Evolutionary conservation across 1,140 invertebrate genomes (phyloP).

Genomic region (Heterodera schachtii): DNA sequence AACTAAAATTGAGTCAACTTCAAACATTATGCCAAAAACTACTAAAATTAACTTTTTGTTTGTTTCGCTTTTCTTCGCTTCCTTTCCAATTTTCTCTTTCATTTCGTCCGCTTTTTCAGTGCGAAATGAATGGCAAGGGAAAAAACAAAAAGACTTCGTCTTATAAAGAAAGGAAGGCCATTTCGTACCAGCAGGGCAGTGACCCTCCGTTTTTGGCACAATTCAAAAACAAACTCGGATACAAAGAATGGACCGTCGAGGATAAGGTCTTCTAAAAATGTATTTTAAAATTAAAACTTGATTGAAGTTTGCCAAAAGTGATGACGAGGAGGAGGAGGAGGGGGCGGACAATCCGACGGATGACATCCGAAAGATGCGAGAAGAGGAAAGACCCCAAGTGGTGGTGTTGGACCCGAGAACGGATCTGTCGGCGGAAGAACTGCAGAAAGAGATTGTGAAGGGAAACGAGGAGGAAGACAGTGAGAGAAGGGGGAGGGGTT

Average conservation of each 20-base stretch:
- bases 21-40: no score
- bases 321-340: slow-evolving; percentile 44
- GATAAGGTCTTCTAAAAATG: no score
- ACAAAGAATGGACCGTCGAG: slow-evolving; percentile 50
- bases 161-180: slow-evolving; percentile 53
- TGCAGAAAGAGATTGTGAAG: slow-evolving; percentile 53
- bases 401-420: slow-evolving; percentile 51
- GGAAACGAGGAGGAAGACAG: slow-evolving; percentile 54
- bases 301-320: slow-evolving; percentile 51
- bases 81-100: no score
- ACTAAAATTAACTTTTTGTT: no score
- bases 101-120: background rate
- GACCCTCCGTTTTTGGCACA: slow-evolving; percentile 53
- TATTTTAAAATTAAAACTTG: no score
- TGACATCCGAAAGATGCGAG: slow-evolving; percentile 51
- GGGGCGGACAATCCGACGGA: slow-evolving; percentile 43
- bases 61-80: no score
- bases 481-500: background rate
- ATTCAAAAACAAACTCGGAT: slow-evolving; percentile 54
- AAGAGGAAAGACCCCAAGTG: slow-evolving; percentile 55
- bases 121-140: background rate
- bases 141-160: slow-evolving; percentile 51
- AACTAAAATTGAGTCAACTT: no score
- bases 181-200: slow-evolving; percentile 43
- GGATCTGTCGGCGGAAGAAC: slow-evolving; percentile 48